A percentile compares a stretch with the other conserved stretches of the same genome.
These are phyloP conservation scores for Pyrocephalus nanus DNA, from an alignment of 2,797 vertebrate genomes.

Conservation along the genomic window DNA sequence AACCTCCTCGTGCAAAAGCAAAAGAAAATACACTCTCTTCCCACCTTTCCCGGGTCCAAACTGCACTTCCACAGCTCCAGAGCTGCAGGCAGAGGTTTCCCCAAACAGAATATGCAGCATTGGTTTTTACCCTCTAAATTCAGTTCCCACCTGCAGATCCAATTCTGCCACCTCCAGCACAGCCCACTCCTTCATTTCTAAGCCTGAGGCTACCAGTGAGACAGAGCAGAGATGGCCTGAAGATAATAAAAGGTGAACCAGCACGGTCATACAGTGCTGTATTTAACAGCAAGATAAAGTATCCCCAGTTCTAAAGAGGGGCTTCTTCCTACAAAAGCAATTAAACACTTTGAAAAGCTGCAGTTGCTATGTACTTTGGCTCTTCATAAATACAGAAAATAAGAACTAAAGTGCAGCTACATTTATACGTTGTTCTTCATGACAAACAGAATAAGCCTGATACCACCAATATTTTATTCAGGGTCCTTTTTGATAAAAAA, in stretches of 20 bases:
- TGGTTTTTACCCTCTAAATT: neutral
- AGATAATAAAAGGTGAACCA: neutral
- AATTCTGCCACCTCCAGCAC: neutral
- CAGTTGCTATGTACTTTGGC: neutral
- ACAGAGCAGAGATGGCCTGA: neutral
- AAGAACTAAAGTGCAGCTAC: neutral
- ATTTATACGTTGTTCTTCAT: neutral
- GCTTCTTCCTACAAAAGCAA: neutral
- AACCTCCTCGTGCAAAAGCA: neutral
- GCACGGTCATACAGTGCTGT: rapidly evolving
- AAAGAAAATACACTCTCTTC: neutral
- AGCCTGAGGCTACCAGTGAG: neutral
- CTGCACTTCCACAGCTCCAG: neutral
- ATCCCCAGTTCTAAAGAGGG: neutral
- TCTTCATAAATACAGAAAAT: neutral
- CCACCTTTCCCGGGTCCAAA: neutral
- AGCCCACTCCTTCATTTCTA: neutral
- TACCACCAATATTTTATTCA: neutral
- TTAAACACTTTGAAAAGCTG: neutral
- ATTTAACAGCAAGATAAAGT: neutral
- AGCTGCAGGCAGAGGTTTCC: neutral
- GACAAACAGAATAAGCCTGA: neutral
- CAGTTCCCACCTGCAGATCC: neutral
- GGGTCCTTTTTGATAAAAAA: neutral
- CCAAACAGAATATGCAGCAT: neutral